These are phyloP conservation scores for Drosophila simulans DNA, from an alignment of 1,140 invertebrate genomes.

Conservation along the genomic window DNA sequence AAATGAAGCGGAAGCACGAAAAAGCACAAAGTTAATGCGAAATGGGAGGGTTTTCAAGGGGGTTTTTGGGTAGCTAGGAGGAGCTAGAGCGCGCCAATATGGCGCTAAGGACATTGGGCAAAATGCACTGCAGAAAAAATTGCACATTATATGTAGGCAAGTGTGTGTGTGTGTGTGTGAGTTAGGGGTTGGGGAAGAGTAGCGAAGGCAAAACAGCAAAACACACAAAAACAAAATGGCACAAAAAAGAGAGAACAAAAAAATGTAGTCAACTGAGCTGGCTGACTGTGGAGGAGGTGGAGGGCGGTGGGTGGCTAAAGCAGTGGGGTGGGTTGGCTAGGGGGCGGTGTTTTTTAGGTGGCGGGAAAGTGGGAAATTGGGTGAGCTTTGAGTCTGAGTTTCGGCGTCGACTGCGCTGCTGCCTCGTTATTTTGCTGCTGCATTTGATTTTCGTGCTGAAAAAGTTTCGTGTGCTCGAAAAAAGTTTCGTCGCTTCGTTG, in stretches of 20 bases:
- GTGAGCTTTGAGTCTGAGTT: conserved; percentile 30
- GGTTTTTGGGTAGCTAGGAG: conserved; percentile 35
- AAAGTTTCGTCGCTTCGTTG: conserved; percentile 83
- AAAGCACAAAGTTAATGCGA: conserved; percentile 78
- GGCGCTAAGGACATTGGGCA: conserved; percentile 80
- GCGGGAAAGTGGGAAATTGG: conserved; percentile 24
- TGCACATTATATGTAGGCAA: conserved; percentile 71
- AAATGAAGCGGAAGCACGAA: conserved; percentile 81
- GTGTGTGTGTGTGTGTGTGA: conserved; percentile 25
- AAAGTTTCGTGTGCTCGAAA: conserved; percentile 85
- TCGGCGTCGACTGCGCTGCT: conserved; percentile 39
- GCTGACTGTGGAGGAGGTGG: conserved; percentile 10
- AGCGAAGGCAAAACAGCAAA: conserved; percentile 72
- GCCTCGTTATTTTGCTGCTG: conserved; percentile 63
- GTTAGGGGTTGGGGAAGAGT: conserved; percentile 18
- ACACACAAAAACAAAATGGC: conserved; percentile 82
- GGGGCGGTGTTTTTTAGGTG: conserved; percentile 20
- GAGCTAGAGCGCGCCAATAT: conserved; percentile 61
- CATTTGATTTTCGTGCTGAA: conserved; percentile 83
- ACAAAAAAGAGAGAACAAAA: conserved; percentile 60
- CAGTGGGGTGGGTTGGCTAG: conserved; percentile 7
- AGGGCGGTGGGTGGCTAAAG: not conserved
- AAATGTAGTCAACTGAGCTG: conserved; percentile 51
- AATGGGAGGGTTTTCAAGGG: conserved; percentile 27
- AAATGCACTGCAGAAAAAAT: conserved; percentile 73